These are phyloP conservation scores for Artibeus lituratus DNA, from an alignment of 2,797 vertebrate species.

Conservation along the genomic window DNA sequence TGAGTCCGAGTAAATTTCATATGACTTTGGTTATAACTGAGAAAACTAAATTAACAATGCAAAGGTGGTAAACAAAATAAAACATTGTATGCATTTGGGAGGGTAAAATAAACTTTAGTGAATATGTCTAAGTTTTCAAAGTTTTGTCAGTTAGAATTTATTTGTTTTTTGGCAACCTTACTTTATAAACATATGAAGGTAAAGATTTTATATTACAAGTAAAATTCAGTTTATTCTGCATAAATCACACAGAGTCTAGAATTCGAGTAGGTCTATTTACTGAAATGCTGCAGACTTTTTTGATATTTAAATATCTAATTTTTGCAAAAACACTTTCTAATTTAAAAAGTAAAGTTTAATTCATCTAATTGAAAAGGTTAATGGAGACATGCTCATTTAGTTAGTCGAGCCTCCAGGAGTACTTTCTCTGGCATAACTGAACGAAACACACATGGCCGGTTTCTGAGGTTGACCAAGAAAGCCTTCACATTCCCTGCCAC, in stretches of 20 bases:
- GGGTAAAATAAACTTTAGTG: background rate
- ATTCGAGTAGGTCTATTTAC: background rate
- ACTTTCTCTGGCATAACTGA: background rate
- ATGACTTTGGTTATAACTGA: slow-evolving; percentile 33
- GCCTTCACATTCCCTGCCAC: background rate
- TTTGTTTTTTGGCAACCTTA: background rate
- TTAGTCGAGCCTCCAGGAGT: background rate
- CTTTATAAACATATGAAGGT: background rate
- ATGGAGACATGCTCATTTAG: background rate
- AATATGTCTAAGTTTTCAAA: background rate
- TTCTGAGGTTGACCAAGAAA: background rate
- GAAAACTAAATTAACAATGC: slow-evolving; percentile 67
- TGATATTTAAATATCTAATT: slow-evolving; percentile 17
- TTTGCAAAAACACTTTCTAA: background rate
- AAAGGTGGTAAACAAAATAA: slow-evolving; percentile 47
- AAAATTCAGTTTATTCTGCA: background rate
- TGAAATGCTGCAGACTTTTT: background rate
- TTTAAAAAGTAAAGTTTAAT: background rate
- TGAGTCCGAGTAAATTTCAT: slow-evolving; percentile 9
- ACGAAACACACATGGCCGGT: background rate
- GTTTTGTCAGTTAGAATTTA: background rate
- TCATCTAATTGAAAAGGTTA: background rate
- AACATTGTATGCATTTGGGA: background rate
- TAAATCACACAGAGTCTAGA: background rate
- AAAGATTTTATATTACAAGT: background rate